Evolutionary conservation across 1,140 invertebrate species (phyloP), one percentile per base, ranked within the genome.

Genomic region (Radopholus similis): DNA sequence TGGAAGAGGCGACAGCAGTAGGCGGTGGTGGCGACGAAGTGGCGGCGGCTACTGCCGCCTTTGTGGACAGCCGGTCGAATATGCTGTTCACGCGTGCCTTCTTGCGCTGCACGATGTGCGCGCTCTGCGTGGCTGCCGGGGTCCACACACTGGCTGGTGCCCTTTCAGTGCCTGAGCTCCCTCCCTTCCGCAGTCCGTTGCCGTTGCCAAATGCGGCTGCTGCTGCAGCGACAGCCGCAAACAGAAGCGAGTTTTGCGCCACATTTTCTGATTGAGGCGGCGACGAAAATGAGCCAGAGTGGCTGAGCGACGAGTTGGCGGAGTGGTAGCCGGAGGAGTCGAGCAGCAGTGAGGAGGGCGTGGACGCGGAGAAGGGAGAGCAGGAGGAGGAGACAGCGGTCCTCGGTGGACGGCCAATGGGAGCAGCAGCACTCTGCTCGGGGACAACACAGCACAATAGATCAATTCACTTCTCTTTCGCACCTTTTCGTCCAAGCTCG

Each of bases 51-150:
- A 32, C 58, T 8, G 71, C 63, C 2, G 57, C 70, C 38, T 73
- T 73, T 11, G 28, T 59, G 18, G 70, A 72, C n/a, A 73, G 47
- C 72, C 65, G 66, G 53, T 74, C 68, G 35, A 74, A 66, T 32
- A 74, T 64, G 49, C 38, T 49, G 40, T 74, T 74, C 32, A 68
- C 58, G 5, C 72, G 57, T 37, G 71, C 72, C 38, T 64, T 73
- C 32, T 74, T 63, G 9, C 67, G 35, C 18, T 37, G 26, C 21
- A 53, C 37, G 11, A 47, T 34, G 11, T 56, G 60, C 34, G 13
- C 38, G 21, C 18, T 75, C 28, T 58, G 49, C 30, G 37, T 21
- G 28, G 13, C 47, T 38, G 8, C 15, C 15, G 13, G 28, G 28
- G 9, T 32, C 38, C 38, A 38, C 51, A 49, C 11, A 23, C 21